Evolutionary conservation across 2,888 invertebrate genomes (phyloP).

Genomic region (Brachyopa scutellaris): DNA sequence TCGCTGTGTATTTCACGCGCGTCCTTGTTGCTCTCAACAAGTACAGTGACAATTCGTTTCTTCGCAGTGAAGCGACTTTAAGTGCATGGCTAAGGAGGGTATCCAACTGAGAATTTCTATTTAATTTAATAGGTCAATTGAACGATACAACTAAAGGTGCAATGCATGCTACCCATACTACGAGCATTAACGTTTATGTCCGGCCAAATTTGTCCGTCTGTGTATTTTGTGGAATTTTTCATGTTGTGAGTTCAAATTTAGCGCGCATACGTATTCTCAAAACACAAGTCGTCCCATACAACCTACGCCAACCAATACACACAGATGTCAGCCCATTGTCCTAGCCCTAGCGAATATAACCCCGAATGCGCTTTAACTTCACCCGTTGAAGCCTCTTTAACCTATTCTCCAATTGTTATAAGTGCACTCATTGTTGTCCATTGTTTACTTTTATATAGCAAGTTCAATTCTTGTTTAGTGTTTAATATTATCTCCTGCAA

Average conservation of each 20-base stretch:
- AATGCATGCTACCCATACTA: too few relatives aligned
- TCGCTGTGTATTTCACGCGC: slow-evolving; percentile 48
- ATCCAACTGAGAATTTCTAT: slow-evolving; percentile 64
- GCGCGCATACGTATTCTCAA: not conserved
- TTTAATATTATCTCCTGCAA: slow-evolving; percentile 54
- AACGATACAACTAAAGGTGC: not conserved
- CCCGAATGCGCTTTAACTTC: slow-evolving; percentile 21
- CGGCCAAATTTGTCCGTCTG: slow-evolving; percentile 6
- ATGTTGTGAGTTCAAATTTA: slow-evolving; percentile 18
- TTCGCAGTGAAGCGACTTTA: slow-evolving; percentile 41
- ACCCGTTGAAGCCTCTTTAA: slow-evolving; percentile 41
- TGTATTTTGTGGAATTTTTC: slow-evolving; percentile 23
- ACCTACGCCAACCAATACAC: too few relatives aligned
- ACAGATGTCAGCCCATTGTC: not conserved
- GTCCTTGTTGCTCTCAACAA: slow-evolving; percentile 54
- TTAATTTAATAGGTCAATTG: slow-evolving; percentile 66
- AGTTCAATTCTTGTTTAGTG: slow-evolving; percentile 70
- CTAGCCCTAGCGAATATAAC: slow-evolving; percentile 15
- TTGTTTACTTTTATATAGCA: slow-evolving; percentile 65
- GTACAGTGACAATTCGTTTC: slow-evolving; percentile 51
- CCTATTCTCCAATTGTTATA: slow-evolving; percentile 68
- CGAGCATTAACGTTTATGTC: slow-evolving; percentile 6
- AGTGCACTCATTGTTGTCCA: slow-evolving; percentile 69
- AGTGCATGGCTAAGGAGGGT: slow-evolving; percentile 48
- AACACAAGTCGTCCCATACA: too few relatives aligned